Evolutionary conservation across 2,888 invertebrate species (phyloP).

Genomic region (Fragum sueziense): DNA sequence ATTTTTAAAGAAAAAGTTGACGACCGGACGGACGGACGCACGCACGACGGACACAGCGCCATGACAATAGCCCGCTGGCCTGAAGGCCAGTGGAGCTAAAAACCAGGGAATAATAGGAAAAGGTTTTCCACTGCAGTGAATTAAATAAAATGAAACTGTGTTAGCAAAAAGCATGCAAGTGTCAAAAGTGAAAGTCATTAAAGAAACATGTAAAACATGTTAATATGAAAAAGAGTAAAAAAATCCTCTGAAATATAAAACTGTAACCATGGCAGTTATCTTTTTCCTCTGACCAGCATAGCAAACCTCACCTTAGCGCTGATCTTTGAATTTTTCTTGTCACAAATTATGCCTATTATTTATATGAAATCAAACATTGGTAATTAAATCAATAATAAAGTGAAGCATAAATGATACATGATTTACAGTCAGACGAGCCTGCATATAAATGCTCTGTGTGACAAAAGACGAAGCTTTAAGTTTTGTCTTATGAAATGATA

Average conservation of each 20-base stretch:
- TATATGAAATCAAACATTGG: neutral
- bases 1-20: too few species aligned
- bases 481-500: too few species aligned
- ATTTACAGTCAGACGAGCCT: too few species aligned
- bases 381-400: too few species aligned
- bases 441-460: too few species aligned
- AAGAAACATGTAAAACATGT: neutral
- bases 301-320: neutral
- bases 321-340: conserved; percentile 2
- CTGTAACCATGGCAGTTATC: conserved; percentile 7
- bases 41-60: too few species aligned
- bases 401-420: too few species aligned
- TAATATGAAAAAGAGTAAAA: neutral
- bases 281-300: conserved; percentile 1
- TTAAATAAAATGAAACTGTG: neutral
- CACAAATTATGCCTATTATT: neutral
- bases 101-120: too few species aligned
- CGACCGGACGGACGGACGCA: too few species aligned
- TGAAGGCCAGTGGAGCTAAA: too few species aligned
- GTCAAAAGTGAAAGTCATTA: neutral
- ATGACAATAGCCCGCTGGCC: too few species aligned
- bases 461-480: too few species aligned
- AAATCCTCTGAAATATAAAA: neutral
- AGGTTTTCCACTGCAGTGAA: neutral
- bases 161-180: conserved; percentile 6